These are phyloP conservation scores for Choloepus didactylus DNA, from an alignment of 2,797 vertebrate species.

Conservation along the genomic window DNA sequence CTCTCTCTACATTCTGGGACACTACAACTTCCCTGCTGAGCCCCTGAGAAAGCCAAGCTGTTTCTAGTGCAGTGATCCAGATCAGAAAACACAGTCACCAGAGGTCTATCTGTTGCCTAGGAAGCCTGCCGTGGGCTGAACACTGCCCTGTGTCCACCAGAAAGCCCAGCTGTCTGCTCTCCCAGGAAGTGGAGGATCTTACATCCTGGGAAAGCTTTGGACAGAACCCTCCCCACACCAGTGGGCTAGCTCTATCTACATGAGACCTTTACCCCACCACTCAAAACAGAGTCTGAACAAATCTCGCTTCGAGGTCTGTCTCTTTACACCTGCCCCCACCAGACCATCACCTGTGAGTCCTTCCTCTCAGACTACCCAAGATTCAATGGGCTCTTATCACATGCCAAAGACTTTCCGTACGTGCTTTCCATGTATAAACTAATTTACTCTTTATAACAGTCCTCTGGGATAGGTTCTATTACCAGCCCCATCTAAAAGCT, in stretches of 20 bases:
- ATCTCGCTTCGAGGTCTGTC: not conserved
- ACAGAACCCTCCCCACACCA: not conserved
- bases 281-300: not conserved
- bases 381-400: not conserved
- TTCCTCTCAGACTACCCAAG: not conserved
- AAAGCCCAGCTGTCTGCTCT: slow-evolving; percentile 7
- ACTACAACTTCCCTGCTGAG: not conserved
- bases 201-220: not conserved
- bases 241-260: not conserved
- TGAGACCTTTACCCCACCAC: not conserved
- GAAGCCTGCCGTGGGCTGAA: not conserved
- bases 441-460: slow-evolving; percentile 1
- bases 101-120: not conserved
- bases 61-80: not conserved
- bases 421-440: not conserved
- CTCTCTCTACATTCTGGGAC: not conserved
- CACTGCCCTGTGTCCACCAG: not conserved
- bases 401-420: slow-evolving; percentile 40
- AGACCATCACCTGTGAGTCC: not conserved
- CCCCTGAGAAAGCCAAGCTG: slow-evolving; percentile 48
- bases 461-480: not conserved
- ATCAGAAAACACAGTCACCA: slow-evolving; percentile 3
- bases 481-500: not conserved
- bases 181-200: not conserved
- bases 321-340: not conserved